These are phyloP conservation scores for Meliscaeva auricollis DNA, from an alignment of 2,888 invertebrate genomes.

Conservation along the genomic window DNA sequence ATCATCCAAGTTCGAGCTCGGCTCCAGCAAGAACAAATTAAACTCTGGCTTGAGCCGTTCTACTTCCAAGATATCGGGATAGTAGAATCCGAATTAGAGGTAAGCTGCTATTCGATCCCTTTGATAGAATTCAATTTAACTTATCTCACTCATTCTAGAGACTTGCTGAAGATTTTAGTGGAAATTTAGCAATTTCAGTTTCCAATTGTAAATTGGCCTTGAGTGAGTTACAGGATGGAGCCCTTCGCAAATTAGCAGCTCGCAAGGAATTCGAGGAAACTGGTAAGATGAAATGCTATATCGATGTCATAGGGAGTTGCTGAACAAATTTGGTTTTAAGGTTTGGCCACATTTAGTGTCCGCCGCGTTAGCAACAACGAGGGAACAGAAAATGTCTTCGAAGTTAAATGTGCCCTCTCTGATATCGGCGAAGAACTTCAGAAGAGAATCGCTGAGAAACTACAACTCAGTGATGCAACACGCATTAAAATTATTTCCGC, in stretches of 20 bases:
- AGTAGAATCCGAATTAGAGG: conserved; percentile 83
- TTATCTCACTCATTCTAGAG: conserved; percentile 85
- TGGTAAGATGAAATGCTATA: conserved; percentile 76
- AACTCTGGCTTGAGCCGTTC: conserved; percentile 91
- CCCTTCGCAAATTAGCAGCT: conserved; percentile 89
- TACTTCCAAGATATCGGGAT: conserved; percentile 85
- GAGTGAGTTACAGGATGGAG: conserved; percentile 88
- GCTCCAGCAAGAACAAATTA: conserved; percentile 88
- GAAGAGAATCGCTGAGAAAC: conserved; percentile 84
- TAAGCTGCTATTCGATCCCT: no score
- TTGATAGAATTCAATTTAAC: background rate
- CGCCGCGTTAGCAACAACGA: conserved; percentile 86
- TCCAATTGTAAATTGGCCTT: conserved; percentile 86
- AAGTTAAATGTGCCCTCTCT: conserved; percentile 86
- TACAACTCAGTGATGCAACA: conserved; percentile 81
- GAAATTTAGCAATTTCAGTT: conserved; percentile 85
- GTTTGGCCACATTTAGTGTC: conserved; percentile 89
- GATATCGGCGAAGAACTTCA: conserved; percentile 86
- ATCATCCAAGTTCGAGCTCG: conserved; percentile 88
- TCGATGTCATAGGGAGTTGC: background rate
- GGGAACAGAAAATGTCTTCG: conserved; percentile 85
- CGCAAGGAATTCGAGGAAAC: conserved; percentile 88
- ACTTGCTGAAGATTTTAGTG: conserved; percentile 86
- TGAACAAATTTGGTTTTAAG: conserved; percentile 79
- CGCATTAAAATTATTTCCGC: conserved; percentile 89